These are phyloP conservation scores for Meriones unguiculatus DNA, from an alignment of 2,113 vertebrate species.

Conservation along the genomic window DNA sequence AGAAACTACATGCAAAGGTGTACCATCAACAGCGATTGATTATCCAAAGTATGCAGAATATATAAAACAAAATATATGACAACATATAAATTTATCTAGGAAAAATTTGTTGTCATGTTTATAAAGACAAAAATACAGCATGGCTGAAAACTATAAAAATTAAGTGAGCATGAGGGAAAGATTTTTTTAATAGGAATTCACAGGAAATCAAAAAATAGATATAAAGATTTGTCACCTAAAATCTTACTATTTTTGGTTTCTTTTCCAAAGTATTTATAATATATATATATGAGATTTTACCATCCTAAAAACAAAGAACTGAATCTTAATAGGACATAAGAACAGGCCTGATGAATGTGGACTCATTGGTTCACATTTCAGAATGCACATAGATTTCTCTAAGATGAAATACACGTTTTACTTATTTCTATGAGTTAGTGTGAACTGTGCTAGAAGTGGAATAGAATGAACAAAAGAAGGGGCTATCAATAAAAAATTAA, in stretches of 20 bases:
- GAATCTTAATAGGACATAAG: slow-evolving; percentile 34
- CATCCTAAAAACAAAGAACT: slow-evolving; percentile 31
- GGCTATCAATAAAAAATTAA: not conserved
- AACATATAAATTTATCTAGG: slow-evolving; percentile 42
- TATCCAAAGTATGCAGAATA: slow-evolving; percentile 32
- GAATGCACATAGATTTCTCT: not conserved
- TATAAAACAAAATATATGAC: slow-evolving; percentile 43
- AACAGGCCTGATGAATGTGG: not conserved
- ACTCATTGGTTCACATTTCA: not conserved
- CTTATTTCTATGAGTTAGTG: not conserved
- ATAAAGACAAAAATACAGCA: slow-evolving; percentile 45
- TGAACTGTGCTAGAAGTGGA: not conserved
- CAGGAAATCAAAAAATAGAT: slow-evolving; percentile 47
- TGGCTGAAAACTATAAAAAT: slow-evolving; percentile 45
- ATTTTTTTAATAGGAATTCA: not conserved
- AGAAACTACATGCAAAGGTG: not conserved
- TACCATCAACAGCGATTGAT: not conserved
- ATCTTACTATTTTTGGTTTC: slow-evolving; percentile 52
- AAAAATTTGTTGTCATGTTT: slow-evolving; percentile 11
- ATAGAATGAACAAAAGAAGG: not conserved
- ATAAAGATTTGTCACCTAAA: slow-evolving; percentile 21
- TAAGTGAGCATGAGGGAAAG: not conserved
- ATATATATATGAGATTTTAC: not conserved
- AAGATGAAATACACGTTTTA: not conserved
- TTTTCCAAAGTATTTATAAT: slow-evolving; percentile 42